Evolutionary conservation across 2,113 vertebrate species (phyloP).

Genomic region (Pseudorhombus dupliciocellatus): DNA sequence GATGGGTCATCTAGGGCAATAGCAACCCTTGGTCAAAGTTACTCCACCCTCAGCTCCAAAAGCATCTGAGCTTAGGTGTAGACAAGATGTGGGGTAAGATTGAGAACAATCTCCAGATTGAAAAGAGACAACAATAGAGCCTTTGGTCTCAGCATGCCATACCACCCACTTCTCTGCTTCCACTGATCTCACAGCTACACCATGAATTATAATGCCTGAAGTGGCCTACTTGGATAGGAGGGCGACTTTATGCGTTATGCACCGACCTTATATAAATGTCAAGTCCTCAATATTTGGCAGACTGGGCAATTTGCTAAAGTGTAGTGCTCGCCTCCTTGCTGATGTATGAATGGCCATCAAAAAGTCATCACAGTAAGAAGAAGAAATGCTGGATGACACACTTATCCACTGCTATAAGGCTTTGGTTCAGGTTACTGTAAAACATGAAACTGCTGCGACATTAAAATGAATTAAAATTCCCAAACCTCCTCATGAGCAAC

Average conservation of each 20-base stretch:
- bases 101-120: constrained; percentile 54
- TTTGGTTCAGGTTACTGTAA: background rate
- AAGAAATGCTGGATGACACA: background rate
- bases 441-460: background rate
- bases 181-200: constrained; percentile 49
- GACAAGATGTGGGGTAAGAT: constrained; percentile 10
- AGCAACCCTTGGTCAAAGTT: background rate
- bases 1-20: background rate
- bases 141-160: constrained; percentile 50
- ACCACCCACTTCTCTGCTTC: constrained; percentile 59
- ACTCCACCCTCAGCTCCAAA: constrained; percentile 19
- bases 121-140: constrained; percentile 58
- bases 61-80: constrained; percentile 23
- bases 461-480: background rate
- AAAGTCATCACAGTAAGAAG: constrained; percentile 9
- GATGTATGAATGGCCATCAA: constrained; percentile 33
- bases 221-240: constrained; percentile 15
- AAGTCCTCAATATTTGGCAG: constrained; percentile 18
- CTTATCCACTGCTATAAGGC: constrained; percentile 2
- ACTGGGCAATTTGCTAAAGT: constrained; percentile 15
- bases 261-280: constrained; percentile 34
- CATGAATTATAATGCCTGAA: constrained; percentile 52
- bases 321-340: background rate
- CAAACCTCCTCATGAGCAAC: background rate
- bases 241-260: constrained; percentile 6